Base-by-base conservation (phyloP, 2,113 vertebrate genomes). In the Budorcas taxicolor region DNA sequence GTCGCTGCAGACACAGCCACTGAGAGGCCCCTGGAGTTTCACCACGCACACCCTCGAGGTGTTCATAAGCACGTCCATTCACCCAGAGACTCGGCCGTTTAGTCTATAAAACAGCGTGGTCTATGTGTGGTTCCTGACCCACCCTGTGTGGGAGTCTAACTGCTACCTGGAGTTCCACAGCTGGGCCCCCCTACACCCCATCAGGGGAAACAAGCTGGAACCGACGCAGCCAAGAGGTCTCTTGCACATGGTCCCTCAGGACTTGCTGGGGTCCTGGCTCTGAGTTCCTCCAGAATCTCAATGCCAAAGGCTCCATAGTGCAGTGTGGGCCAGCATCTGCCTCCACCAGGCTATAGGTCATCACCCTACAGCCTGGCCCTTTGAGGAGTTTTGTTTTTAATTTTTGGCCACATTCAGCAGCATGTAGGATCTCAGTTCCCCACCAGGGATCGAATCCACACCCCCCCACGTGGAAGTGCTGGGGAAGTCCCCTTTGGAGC, bases 51-150 rank as follows among this genome's bases (percentile, higher is more conserved):
- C 7, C 5, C 47, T 43, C 6, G 3, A 11, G 4, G 17, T 40
- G 23, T 82, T 25, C 45, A 25, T 40, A 31, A 7, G 0, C 3
- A 17, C 0, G 1, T 2, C 4, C 3, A 0, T 3, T 62, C 47
- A 17, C 36, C 25, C 10, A 7, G 50, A 91, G 45, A 23, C 21
- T 13, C 0, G 2, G 29, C 15, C 2, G 52, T 40, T n/a, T 25
- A 45, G 15, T 23, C 8, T 9, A 1, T 5, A 0, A 5, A 36
- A 40, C 4, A 19, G 58, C 23, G 21, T 10, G 4, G 47, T 52
- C 84, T 33, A 8, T 2, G 14, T n/a, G 8, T 25, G 0, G 7
- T 5, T 71, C n/a, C 43, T 91, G 43, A 12, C 16, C 45, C 10
- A 3, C 15, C n/a, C n/a, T 71, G 19, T 2, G 1, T 2, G 9